These are phyloP conservation scores for Ceratina australensis DNA, from an alignment of 1,140 invertebrate genomes.

Conservation along the genomic window DNA sequence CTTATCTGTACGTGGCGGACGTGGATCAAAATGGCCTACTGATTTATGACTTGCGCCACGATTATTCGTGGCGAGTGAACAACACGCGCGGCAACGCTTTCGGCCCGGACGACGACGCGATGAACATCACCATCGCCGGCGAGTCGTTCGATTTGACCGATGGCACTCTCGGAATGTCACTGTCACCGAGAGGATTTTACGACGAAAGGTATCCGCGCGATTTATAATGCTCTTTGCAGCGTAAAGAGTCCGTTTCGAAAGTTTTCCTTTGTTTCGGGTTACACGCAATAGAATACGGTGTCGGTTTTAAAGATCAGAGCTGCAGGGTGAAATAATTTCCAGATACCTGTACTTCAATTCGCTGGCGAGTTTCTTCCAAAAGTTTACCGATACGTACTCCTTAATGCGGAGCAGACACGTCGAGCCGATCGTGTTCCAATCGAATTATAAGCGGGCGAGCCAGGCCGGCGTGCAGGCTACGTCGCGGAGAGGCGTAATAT, in stretches of 20 bases:
- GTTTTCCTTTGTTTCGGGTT: too few relatives aligned
- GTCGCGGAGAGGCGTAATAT: conserved; percentile 81
- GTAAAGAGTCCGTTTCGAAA: not conserved
- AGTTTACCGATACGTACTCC: conserved; percentile 71
- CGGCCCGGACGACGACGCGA: conserved; percentile 72
- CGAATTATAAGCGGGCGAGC: conserved; percentile 72
- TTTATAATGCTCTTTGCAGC: not conserved
- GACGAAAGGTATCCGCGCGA: conserved; percentile 67
- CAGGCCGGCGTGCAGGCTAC: conserved; percentile 77
- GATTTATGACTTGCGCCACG: conserved; percentile 71
- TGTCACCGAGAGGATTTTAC: conserved; percentile 75
- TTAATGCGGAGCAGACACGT: conserved; percentile 67
- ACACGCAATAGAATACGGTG: too few relatives aligned
- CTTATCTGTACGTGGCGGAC: conserved; percentile 77
- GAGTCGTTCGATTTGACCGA: conserved; percentile 76
- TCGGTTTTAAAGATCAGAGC: too few relatives aligned
- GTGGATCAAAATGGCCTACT: conserved; percentile 76
- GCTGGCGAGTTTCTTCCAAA: conserved; percentile 76
- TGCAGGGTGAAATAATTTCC: conserved; percentile 46
- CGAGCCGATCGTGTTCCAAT: conserved; percentile 74
- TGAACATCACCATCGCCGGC: conserved; percentile 75
- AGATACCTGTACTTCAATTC: conserved; percentile 80
- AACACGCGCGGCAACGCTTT: conserved; percentile 77
- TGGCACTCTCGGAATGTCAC: conserved; percentile 76
- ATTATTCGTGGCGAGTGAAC: conserved; percentile 76